Percentiles rank a stretch among this genome's conserved stretches.
Conservation (phyloP, 2,888 invertebrate genomes). For the Adelognathus sp. region DNA sequence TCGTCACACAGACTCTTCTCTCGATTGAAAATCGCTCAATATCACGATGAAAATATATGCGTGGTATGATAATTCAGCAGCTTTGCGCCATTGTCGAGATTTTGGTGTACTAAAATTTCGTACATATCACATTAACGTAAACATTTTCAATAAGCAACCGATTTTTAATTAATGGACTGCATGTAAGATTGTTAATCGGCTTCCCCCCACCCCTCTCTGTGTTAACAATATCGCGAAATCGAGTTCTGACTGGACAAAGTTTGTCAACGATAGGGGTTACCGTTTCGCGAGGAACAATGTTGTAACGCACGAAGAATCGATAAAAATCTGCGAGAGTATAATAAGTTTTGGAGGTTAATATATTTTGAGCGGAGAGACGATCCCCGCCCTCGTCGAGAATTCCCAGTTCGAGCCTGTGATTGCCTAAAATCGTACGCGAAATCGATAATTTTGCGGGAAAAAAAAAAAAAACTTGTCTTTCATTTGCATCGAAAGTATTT, state of each 20-base stretch:
- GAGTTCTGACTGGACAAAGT: not conserved
- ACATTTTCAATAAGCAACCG: not conserved
- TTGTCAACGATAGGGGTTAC: slow-evolving; percentile 15
- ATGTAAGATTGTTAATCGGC: slow-evolving; percentile 4
- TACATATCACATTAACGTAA: not conserved
- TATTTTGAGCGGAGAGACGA: slow-evolving; percentile 1
- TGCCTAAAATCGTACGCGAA: not conserved
- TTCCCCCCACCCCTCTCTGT: not conserved
- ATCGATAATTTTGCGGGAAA: not conserved
- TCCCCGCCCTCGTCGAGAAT: not conserved
- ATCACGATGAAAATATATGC: not conserved
- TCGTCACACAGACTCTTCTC: not conserved
- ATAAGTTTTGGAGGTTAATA: slow-evolving; percentile 52
- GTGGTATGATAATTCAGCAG: not conserved
- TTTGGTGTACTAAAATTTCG: not conserved
- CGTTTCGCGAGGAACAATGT: not conserved
- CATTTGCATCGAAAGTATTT: not conserved
- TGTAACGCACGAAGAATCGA: slow-evolving; percentile 28
- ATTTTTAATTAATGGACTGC: slow-evolving; percentile 5
- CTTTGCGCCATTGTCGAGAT: slow-evolving; percentile 16
- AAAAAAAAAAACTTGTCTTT: not conserved
- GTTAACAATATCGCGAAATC: not conserved
- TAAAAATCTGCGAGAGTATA: slow-evolving; percentile 17
- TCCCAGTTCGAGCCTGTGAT: not conserved
- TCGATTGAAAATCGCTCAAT: not conserved